Evolutionary conservation across 2,113 vertebrate genomes (phyloP), one percentile per base, ranked within the genome.

Genomic region (Lepus europaeus): DNA sequence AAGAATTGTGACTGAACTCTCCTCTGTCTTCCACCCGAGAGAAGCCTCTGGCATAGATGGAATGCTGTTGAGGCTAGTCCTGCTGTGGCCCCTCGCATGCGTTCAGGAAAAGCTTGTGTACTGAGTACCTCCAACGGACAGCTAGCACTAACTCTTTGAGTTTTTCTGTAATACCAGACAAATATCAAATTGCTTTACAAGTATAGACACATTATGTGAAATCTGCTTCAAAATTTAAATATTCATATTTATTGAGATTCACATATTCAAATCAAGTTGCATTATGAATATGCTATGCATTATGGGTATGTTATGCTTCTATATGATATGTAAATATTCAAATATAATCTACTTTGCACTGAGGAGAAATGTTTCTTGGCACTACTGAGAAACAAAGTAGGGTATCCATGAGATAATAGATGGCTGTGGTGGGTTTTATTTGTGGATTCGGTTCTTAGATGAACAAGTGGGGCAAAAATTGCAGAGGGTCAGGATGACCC

Each of bases 161-260:
- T 53, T 95, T 9, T 82, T 33, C 23, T 68, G 3, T 91, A 85
- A 59, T 89, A 91, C 83, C 86, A 90, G 73, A 66, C 22, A 90
- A 74, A 76, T 56, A 69, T 61, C 49, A 96, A 98, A 89, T 97
- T 95, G 95, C 90, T 82, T 95, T 92, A 91, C 95, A 95, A 88
- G 97, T 97, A 94, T n/a, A 12, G 61, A 83, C 97, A 96, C 63
- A 86, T 94, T 87, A 33, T 87, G 80, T 90, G 91, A 96, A 94
- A 91, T 89, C 78, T 95, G n/a, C 64, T 78, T 61, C 66, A 20
- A 89, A 84, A 87, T 93, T 82, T 94, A 97, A 94, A 94, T 96
- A 92, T 91, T 76, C 66, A 87, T 83, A 84, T 87, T 73, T 92
- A 89, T 86, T 45, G 29, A 74, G 59, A 94, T 94, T 96, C 96